Base-by-base conservation (phyloP, 2,113 vertebrate genomes). In the Speoplatyrhinus poulsoni region DNA sequence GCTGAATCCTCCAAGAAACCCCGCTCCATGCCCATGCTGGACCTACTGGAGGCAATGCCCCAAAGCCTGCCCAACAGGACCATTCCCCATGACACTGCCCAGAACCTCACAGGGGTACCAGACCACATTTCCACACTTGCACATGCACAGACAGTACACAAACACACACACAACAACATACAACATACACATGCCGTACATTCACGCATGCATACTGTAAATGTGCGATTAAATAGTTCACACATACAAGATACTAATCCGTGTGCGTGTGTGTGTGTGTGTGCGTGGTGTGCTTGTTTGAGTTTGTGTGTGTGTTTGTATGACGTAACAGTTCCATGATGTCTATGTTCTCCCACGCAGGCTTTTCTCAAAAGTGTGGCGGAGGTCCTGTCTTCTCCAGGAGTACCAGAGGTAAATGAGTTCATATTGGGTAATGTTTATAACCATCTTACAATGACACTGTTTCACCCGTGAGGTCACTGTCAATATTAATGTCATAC, bases 311-410 rank as follows among this genome's bases (percentile, higher is more conserved):
- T 26, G 26, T 26, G 26, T 26, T 26, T 50, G 36, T 9, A 46
- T 84, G 76, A 87, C 62, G 67, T 83, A 84, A 79, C 77, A 62
- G 70, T 74, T 77, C 65, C 46, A 9, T 81, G 55, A 72, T 75
- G 60, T 87, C 62, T 60, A 3, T 63, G 72, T 83, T 89, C 75
- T 57, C 84, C 67, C 82, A 62, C 68, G 3, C 64, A 99, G 98
- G 89, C 90, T 8, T 98, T 99, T 88, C 89, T 99, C 57, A 91
- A 91, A 82, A 91, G 92, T 9, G 78, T 96, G 71, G 94, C 92
- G 71, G 92, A 96, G 60, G 89, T 96, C 12, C 82, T 96, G 65
- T 79, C 83, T 0, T 80, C 94, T 73, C 91, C 93, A 3, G 86
- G 67, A 47, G 87, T 91, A 93, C 63, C 61, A 12, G 84, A 91